phyloP scores from a whole-genome alignment of 2,888 invertebrate species.

The Acanthosoma haemorrhoidale region DNA sequence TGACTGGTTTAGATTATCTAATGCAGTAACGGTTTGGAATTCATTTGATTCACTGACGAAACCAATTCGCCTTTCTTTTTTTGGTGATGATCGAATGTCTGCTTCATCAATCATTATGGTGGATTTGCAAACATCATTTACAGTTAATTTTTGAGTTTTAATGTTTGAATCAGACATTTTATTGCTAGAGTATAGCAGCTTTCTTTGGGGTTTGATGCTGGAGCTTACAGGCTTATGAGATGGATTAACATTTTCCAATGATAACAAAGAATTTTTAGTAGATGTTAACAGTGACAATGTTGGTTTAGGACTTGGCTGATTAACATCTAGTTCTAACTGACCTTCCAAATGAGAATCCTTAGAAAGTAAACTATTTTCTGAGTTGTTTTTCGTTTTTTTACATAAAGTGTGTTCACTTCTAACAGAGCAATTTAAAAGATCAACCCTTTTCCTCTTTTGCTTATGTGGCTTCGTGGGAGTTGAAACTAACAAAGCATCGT shows the following conservation, averaged over 20 bases:
- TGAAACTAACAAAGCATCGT: not conserved
- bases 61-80: not conserved
- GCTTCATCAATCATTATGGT: not conserved
- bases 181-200: not conserved
- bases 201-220: not conserved
- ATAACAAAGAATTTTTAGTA: not conserved
- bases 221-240: not conserved
- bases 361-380: not conserved
- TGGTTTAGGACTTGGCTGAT: not conserved
- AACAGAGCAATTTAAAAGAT: not conserved
- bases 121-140: not conserved
- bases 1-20: not conserved
- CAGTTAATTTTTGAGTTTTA: not conserved
- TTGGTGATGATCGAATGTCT: not conserved
- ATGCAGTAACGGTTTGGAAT: not conserved
- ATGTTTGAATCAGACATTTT: not conserved
- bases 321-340: not conserved
- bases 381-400: not conserved
- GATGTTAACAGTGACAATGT: not conserved
- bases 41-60: not conserved
- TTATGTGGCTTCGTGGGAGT: not conserved
- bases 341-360: not conserved
- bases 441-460: not conserved
- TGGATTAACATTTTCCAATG: not conserved
- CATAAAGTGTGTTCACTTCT: not conserved